Base-by-base conservation (phyloP, 1,140 invertebrate genomes). In the Pseudachorutes palmiensis region DNA sequence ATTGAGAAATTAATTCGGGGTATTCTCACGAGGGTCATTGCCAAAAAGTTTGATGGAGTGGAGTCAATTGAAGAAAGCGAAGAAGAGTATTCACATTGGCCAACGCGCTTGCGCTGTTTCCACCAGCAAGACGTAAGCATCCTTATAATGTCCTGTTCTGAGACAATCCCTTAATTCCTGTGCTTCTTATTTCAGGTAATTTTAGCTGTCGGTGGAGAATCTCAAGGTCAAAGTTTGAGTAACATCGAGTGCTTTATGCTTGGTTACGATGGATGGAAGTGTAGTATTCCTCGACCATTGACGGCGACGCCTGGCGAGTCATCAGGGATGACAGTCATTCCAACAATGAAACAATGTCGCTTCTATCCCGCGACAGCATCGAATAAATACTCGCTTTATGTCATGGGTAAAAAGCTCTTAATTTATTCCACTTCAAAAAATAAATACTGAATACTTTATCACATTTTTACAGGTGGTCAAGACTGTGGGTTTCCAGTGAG, bases 191-290 rank as follows among this genome's bases (percentile, higher is more conserved):
- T 62, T 1, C 49, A 76, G 75, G 76, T 76, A 14, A 70, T 76
- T 14, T 65, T 76, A 58, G 71, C 74, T 19, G 69, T 76, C 48
- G 75, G 75, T 51, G 76, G 76, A 24, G 74, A 77, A 59, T 75
- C 74, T 31, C 72, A 70, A 67, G 74, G 75, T 14, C 67, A 72
- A 31, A 72, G 72, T 64, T 62, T 76, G 51, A 70, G 69, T 49
- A 75, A 73, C 60, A 71, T 75, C 30, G 76, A 77, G 62, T 77
- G 76, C 62, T 76, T 76, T 66, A 76, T 75, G 65, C 64, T 75
- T 58, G 74, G 75, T 14, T 76, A 72, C 55, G 75, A 76, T 41
- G 70, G 72, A 1, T 77, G 76, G 30, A 69, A 72, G 51, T 76
- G 75, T 60, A 71, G 72, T 14, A 71, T 76, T 48, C 76, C 76